These are phyloP conservation scores for Anodontia alba DNA, from an alignment of 2,888 invertebrate species.

Conservation along the genomic window DNA sequence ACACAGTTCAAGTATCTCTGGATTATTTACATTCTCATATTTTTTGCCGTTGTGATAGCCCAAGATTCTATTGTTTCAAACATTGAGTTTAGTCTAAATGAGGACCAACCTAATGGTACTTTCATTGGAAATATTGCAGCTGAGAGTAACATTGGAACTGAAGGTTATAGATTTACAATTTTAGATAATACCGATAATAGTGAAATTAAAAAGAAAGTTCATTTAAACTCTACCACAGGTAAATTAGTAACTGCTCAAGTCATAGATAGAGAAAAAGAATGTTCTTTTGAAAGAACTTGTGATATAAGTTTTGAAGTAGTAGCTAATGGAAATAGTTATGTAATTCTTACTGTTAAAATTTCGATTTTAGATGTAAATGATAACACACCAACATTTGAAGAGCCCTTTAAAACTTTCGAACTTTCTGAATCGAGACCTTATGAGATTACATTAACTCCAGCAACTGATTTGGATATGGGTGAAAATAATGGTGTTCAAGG, in stretches of 20 bases:
- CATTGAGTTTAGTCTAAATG: slow-evolving; percentile 42
- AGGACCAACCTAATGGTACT: slow-evolving; percentile 53
- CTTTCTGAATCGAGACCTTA: slow-evolving; percentile 56
- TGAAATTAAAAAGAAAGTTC: slow-evolving; percentile 18
- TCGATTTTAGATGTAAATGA: slow-evolving; percentile 65
- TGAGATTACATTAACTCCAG: slow-evolving; percentile 45
- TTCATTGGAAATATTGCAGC: slow-evolving; percentile 63
- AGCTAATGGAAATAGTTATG: slow-evolving; percentile 38
- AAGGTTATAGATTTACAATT: slow-evolving; percentile 46
- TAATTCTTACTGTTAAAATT: slow-evolving; percentile 48
- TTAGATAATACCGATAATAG: slow-evolving; percentile 17
- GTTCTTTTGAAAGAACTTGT: slow-evolving; percentile 56
- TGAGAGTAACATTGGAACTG: slow-evolving; percentile 55
- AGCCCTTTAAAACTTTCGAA: slow-evolving; percentile 28
- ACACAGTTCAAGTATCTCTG: neutral
- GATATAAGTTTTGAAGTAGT: slow-evolving; percentile 54
- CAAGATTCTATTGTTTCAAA: slow-evolving; percentile 23
- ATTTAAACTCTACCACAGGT: slow-evolving; percentile 50
- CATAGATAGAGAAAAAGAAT: slow-evolving; percentile 61
- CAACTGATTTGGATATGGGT: slow-evolving; percentile 63
- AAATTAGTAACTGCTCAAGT: slow-evolving; percentile 53
- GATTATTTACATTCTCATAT: neutral
- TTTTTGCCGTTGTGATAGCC: slow-evolving; percentile 25
- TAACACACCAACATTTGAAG: slow-evolving; percentile 63
- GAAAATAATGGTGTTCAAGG: slow-evolving; percentile 56